Evolutionary conservation across 2,113 vertebrate genomes (phyloP).

Genomic region (Mirounga angustirostris): DNA sequence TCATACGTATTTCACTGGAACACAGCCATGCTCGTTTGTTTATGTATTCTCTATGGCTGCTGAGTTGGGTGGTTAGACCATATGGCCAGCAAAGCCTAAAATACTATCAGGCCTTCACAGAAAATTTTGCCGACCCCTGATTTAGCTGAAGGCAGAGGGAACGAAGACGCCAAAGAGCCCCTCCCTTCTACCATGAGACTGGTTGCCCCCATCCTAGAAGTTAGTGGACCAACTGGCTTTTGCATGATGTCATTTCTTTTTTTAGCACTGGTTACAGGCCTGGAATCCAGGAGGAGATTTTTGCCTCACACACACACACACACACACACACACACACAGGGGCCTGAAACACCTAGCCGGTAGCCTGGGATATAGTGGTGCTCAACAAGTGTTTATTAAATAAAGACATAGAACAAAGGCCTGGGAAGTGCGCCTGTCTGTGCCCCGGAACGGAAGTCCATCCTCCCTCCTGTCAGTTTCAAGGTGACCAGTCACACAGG

Average conservation of each 20-base stretch:
- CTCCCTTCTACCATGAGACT: not conserved
- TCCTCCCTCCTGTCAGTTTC: conserved; percentile 62
- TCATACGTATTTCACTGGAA: not conserved
- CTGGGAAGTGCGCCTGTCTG: conserved; percentile 37
- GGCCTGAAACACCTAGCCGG: conserved; percentile 34
- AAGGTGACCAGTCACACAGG: conserved; percentile 81
- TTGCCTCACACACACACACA: conserved; percentile 33
- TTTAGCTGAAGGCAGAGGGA: not conserved
- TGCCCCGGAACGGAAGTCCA: conserved; percentile 45
- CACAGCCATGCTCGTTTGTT: not conserved
- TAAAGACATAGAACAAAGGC: conserved; percentile 43
- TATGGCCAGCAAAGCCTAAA: not conserved
- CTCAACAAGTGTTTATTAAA: conserved; percentile 54
- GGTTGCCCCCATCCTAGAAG: conserved; percentile 44
- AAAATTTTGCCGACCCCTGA: not conserved
- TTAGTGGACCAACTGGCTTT: conserved; percentile 63
- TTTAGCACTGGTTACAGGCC: conserved; percentile 68
- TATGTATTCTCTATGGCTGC: not conserved
- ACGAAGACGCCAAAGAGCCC: not conserved
- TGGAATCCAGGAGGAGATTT: conserved; percentile 27
- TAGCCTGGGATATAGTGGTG: conserved; percentile 2
- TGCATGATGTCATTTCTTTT: conserved; percentile 78
- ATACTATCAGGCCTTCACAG: not conserved
- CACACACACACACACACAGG: not conserved
- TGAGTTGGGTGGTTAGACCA: not conserved